These are phyloP conservation scores for Phenacoccus solenopsis DNA, from an alignment of 1,140 invertebrate species.

Conservation along the genomic window DNA sequence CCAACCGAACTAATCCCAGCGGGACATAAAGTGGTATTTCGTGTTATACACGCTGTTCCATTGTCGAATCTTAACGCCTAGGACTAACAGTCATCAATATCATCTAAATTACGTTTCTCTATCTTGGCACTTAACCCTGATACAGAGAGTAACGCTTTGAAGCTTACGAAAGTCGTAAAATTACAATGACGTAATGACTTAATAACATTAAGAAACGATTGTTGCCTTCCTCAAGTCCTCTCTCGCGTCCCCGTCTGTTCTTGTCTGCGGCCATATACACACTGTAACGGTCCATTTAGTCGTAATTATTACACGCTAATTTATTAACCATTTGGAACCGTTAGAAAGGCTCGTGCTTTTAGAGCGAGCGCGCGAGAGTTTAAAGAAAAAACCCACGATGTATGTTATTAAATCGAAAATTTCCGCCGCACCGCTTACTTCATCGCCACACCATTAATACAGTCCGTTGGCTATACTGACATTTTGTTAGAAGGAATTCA, in stretches of 20 bases:
- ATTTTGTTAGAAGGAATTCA: too few relatives aligned
- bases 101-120: conserved; percentile 11
- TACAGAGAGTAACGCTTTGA: neutral
- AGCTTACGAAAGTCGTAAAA: neutral
- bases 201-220: conserved; percentile 6
- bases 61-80: conserved; percentile 14
- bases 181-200: conserved; percentile 14
- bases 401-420: too few relatives aligned
- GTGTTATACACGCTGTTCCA: conserved; percentile 7
- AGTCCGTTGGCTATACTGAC: too few relatives aligned
- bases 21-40: conserved; percentile 13
- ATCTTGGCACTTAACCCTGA: neutral
- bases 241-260: too few relatives aligned
- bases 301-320: neutral
- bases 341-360: too few relatives aligned
- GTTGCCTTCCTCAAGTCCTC: neutral
- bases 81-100: conserved; percentile 11
- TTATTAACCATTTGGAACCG: too few relatives aligned
- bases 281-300: neutral
- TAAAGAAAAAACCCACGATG: too few relatives aligned
- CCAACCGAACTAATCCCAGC: conserved; percentile 7
- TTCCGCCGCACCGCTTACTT: too few relatives aligned
- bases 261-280: too few relatives aligned
- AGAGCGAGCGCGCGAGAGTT: too few relatives aligned
- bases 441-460: too few relatives aligned